Percentiles rank a stretch among this genome's conserved stretches.
Evolutionary conservation across 2,113 vertebrate species (phyloP).

Genomic region (Phyllostomus discolor): DNA sequence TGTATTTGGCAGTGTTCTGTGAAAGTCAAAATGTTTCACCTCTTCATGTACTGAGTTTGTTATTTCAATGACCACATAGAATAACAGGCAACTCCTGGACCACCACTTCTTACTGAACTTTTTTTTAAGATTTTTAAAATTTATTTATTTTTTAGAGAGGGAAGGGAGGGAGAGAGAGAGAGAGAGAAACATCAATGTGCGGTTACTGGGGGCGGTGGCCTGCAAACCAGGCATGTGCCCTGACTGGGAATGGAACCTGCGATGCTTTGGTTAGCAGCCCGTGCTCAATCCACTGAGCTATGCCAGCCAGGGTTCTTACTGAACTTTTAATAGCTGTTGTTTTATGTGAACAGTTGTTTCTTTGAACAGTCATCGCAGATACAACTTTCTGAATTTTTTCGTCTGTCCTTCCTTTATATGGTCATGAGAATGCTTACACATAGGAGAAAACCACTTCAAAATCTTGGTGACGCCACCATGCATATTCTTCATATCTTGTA

Average conservation of each 20-base stretch:
- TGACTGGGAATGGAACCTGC: no score
- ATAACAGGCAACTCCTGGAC: not conserved
- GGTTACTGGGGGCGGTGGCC: no score
- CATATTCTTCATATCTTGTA: not conserved
- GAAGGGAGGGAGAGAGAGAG: no score
- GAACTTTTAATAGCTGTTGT: not conserved
- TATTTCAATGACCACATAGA: not conserved
- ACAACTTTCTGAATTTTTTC: not conserved
- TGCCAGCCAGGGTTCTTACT: not conserved
- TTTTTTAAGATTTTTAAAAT: no score
- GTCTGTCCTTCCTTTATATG: not conserved
- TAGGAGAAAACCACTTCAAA: not conserved
- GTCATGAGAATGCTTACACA: not conserved
- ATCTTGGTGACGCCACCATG: not conserved
- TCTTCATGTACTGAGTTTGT: not conserved
- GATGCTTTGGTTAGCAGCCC: no score
- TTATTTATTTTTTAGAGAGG: no score
- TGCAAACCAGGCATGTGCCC: no score
- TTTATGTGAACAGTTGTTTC: not conserved
- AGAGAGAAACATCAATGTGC: no score
- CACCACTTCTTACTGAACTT: not conserved
- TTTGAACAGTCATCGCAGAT: not conserved
- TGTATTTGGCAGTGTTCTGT: not conserved
- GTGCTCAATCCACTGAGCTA: no score
- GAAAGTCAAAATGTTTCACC: not conserved